Conservation (phyloP, 2,797 vertebrate species). For the Lutra lutra region DNA sequence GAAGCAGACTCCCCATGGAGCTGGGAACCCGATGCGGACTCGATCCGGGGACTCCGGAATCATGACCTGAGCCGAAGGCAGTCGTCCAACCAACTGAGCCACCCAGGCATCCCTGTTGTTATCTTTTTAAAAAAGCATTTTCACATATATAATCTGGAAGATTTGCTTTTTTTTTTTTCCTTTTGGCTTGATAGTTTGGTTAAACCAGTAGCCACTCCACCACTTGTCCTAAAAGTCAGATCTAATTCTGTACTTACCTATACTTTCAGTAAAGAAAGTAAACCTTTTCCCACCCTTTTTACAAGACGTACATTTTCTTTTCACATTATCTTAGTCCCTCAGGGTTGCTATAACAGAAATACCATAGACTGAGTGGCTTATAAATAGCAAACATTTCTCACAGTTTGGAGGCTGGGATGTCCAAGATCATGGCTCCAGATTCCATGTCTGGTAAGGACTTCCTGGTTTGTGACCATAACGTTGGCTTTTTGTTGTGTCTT, state of each 20-base stretch:
- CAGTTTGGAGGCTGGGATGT: background rate
- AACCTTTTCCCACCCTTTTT: background rate
- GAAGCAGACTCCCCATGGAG: too few relatives aligned
- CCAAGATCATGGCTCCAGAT: background rate
- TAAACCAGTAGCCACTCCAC: background rate
- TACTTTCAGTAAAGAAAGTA: conserved; percentile 5
- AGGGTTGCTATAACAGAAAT: background rate
- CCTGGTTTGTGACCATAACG: background rate
- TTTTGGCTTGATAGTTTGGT: background rate
- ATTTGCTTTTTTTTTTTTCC: background rate
- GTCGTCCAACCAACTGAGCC: too few relatives aligned
- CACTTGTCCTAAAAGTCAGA: background rate
- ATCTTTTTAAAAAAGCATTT: conserved; percentile 31
- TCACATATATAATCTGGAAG: background rate
- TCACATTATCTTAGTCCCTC: background rate
- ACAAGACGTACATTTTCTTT: conserved; percentile 41
- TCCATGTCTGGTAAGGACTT: background rate
- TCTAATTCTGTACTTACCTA: conserved; percentile 19
- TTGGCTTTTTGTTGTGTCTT: background rate
- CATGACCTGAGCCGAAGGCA: too few relatives aligned
- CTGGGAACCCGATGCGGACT: too few relatives aligned
- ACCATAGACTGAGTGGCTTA: background rate
- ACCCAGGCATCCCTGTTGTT: background rate
- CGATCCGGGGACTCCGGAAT: too few relatives aligned
- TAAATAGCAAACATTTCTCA: background rate